Conservation (phyloP, 2,888 invertebrate genomes). For the Orgyia antiqua region DNA sequence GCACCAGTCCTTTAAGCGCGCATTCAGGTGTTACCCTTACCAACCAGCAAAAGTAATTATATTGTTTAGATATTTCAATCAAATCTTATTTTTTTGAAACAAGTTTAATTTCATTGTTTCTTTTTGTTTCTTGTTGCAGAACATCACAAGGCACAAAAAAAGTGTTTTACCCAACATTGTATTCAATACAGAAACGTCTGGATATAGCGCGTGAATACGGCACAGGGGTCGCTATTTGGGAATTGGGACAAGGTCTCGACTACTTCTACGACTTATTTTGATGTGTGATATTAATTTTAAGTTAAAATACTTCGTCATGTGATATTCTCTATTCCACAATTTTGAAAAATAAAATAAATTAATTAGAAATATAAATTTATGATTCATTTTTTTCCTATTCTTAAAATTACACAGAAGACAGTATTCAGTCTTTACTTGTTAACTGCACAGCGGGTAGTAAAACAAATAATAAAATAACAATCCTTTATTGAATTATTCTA, state of each 20-base stretch:
- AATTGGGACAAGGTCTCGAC: conserved; percentile 96
- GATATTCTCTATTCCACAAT: conserved; percentile 19
- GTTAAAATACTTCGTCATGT: conserved; percentile 39
- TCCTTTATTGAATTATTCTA: no score
- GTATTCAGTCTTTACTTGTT: conserved; percentile 4
- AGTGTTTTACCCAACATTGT: conserved; percentile 93
- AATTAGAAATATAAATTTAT: conserved; percentile 5
- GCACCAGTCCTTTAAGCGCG: no score
- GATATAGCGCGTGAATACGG: conserved; percentile 88
- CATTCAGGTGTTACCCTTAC: no score
- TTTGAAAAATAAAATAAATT: conserved; percentile 10
- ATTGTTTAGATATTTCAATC: no score
- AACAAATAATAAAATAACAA: no score
- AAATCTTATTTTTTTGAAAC: no score
- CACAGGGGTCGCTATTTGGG: conserved; percentile 95
- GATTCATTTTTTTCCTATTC: conserved; percentile 11
- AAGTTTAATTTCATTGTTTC: no score
- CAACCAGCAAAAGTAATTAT: no score
- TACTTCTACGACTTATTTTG: conserved; percentile 91
- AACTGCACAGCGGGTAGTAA: no score
- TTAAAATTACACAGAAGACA: conserved; percentile 4
- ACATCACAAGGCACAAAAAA: conserved; percentile 83
- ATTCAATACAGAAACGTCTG: conserved; percentile 88
- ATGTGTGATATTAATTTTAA: conserved; percentile 61
- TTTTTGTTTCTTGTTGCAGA: conserved; percentile 75